These are phyloP conservation scores for Apocrypta bakeri DNA, from an alignment of 1,140 invertebrate genomes.

Conservation along the genomic window DNA sequence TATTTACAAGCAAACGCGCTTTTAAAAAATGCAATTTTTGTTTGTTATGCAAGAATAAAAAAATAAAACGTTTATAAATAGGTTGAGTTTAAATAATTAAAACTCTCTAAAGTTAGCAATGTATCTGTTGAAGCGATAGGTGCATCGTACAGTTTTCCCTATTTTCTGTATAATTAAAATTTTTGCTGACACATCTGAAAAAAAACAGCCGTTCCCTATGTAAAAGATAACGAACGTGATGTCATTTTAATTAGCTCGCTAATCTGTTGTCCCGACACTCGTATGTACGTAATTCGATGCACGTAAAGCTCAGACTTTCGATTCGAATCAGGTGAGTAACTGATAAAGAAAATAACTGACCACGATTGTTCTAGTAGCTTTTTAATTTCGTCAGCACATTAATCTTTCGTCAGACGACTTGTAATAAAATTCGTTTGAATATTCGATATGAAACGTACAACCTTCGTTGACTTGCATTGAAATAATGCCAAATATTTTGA, in stretches of 20 bases:
- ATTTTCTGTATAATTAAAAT: too few species aligned
- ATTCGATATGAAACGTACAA: background rate
- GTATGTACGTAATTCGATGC: background rate
- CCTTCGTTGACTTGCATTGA: background rate
- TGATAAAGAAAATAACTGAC: background rate
- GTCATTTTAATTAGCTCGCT: background rate
- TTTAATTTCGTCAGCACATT: background rate
- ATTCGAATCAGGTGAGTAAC: background rate
- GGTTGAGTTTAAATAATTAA: too few species aligned
- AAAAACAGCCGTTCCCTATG: background rate
- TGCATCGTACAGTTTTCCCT: too few species aligned
- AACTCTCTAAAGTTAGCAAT: too few species aligned
- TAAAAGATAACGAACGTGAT: background rate
- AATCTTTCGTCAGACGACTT: background rate
- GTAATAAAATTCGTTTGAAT: background rate
- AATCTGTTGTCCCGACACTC: background rate
- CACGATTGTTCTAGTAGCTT: background rate
- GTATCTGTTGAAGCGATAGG: too few species aligned
- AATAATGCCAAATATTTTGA: background rate
- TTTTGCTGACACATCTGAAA: background rate
- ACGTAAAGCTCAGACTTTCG: background rate
- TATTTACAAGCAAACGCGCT: too few species aligned
- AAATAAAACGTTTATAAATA: too few species aligned
- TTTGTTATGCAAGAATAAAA: too few species aligned
- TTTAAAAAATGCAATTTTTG: too few species aligned